These are phyloP conservation scores for Contarinia nasturtii DNA, from an alignment of 1,140 invertebrate species.

Conservation along the genomic window DNA sequence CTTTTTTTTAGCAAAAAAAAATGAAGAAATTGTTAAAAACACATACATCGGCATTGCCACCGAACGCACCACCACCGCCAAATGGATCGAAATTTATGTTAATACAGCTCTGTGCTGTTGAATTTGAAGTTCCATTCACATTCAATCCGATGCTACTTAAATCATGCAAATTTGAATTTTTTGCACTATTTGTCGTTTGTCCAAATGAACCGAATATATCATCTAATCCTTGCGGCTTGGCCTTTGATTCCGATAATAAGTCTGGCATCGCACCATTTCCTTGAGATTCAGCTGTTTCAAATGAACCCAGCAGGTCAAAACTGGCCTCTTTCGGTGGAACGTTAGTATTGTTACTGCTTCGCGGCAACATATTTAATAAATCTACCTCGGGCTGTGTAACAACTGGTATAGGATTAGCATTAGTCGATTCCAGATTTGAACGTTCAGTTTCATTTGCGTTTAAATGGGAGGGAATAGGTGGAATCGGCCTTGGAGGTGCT, in stretches of 20 bases:
- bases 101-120: slow-evolving; percentile 1
- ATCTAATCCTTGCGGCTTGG: slow-evolving; percentile 11
- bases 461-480: not conserved
- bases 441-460: too few relatives aligned
- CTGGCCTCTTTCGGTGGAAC: not conserved
- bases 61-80: not conserved
- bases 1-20: too few relatives aligned
- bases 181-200: slow-evolving; percentile 1
- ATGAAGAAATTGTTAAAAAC: too few relatives aligned
- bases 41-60: slow-evolving; percentile 5
- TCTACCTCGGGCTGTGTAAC: slow-evolving; percentile 18
- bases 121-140: slow-evolving; percentile 6
- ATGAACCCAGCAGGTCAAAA: slow-evolving; percentile 38
- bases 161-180: slow-evolving; percentile 1
- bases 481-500: not conserved
- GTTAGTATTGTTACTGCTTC: slow-evolving; percentile 1
- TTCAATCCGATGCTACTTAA: slow-evolving; percentile 5
- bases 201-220: slow-evolving; percentile 18
- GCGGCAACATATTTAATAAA: slow-evolving; percentile 27
- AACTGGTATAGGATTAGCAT: slow-evolving; percentile 10
- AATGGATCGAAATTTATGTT: slow-evolving; percentile 1
- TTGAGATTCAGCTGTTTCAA: slow-evolving; percentile 11
- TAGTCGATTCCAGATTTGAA: slow-evolving; percentile 12
- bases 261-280: slow-evolving; percentile 19
- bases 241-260: slow-evolving; percentile 4